Evolutionary conservation across 2,797 vertebrate species (phyloP), one percentile per base, ranked within the genome.

Genomic region (Phaenicophaeus curvirostris): DNA sequence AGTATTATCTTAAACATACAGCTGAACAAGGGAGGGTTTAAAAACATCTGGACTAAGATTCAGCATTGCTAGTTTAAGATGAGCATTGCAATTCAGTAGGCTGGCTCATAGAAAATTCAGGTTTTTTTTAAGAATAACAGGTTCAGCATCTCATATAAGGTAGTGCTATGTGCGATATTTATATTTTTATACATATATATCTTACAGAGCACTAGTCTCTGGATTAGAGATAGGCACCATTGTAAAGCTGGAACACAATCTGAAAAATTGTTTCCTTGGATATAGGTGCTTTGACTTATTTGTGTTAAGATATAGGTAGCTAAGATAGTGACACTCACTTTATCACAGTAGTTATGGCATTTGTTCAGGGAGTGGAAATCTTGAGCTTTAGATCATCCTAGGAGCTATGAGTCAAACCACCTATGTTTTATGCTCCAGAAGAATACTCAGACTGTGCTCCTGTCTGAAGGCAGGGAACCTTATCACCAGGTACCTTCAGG

Each of bases 301-400:
- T 50, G 6, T 20, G 11, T 57, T 55, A 66, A 66, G 31, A 4
- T n/a, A 7, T 4, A 2, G 3, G 6, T 46, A 33, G 35, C n/a
- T 46, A 50, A 74, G 42, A 12, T 75, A 13, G 28, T 79, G 54
- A 39, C 8, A 2, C 5, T 31, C 4, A 0, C n/a, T 66, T 53
- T 65, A 33, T 35, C 7, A 8, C 27, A 19, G 1, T 50, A 44
- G 14, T 58, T 53, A 33, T 0, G 9, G 2, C 30, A n/a, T 20
- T 50, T 67, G 8, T 71, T 83, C 31, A 55, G 74, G 21, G 39
- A 46, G 35, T 1, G 0, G 59, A 90, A 76, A 27, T 66, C 39
- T 15, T n/a, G 30, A 76, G 13, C 31, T 89, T 71, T 30, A 68
- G 50, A 11, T 88, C 6, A 17, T 69, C 13, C 19, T 42, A 30